phyloP scores from a whole-genome alignment of 2,888 invertebrate species.

The Beris morrisii region DNA sequence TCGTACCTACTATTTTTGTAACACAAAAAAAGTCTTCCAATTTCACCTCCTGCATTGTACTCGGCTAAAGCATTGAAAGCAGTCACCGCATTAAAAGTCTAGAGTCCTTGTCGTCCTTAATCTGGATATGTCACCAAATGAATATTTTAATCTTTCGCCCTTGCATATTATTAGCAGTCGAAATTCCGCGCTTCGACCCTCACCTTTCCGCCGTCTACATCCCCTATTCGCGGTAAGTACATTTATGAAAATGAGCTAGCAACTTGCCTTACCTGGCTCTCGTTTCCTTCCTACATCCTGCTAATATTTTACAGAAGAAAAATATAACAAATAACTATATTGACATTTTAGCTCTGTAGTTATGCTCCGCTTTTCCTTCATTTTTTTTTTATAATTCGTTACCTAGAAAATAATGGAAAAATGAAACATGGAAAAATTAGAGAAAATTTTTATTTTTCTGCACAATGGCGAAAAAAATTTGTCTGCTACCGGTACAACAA shows the following conservation, averaged over 20 bases:
- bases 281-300: background rate
- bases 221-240: background rate
- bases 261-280: background rate
- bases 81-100: no score
- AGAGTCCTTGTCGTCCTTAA: no score
- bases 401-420: background rate
- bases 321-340: conserved; percentile 11
- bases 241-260: conserved; percentile 15
- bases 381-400: background rate
- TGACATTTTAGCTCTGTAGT: conserved; percentile 6
- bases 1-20: no score
- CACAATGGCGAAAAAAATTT: conserved; percentile 7
- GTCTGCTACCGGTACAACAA: background rate
- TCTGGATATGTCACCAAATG: no score
- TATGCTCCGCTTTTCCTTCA: background rate
- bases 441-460: background rate
- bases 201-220: no score
- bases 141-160: no score
- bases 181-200: no score
- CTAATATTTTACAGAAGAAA: conserved; percentile 7
- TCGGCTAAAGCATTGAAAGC: no score
- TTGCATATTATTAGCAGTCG: no score
- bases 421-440: conserved; percentile 8
- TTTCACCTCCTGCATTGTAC: no score
- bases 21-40: no score